A percentile compares a stretch with the other conserved stretches of the same genome.
These are phyloP conservation scores for Ptilodon capucinus DNA, from an alignment of 2,888 invertebrate species.

Conservation along the genomic window DNA sequence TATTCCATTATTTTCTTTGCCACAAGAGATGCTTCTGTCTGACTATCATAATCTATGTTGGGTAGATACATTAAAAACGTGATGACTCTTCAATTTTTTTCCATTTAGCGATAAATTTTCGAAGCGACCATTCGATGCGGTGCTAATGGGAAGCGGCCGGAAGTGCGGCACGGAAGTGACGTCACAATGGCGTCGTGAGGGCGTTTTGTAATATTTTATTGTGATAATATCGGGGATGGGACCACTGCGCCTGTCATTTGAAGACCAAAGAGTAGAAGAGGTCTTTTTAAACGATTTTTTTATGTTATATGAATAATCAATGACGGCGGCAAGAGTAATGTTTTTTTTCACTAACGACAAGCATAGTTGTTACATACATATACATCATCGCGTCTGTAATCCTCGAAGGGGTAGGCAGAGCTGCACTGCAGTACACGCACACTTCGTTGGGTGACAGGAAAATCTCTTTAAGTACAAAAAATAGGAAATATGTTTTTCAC, in stretches of 20 bases:
- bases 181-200: constrained; percentile 9
- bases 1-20: too few relatives aligned
- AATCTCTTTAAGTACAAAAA: too few relatives aligned
- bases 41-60: too few relatives aligned
- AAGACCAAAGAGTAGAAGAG: not conserved
- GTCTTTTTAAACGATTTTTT: not conserved
- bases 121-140: constrained; percentile 12
- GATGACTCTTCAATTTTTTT: not conserved
- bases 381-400: too few relatives aligned
- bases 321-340: not conserved
- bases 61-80: not conserved
- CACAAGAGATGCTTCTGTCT: too few relatives aligned
- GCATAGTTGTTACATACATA: too few relatives aligned
- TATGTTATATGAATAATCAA: not conserved
- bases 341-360: too few relatives aligned
- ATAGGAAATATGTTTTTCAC: too few relatives aligned
- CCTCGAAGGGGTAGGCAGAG: too few relatives aligned
- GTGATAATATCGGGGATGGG: constrained; percentile 2
- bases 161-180: constrained; percentile 14
- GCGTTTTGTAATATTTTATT: constrained; percentile 15
- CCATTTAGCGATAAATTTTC: constrained; percentile 1
- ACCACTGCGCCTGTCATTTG: not conserved
- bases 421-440: too few relatives aligned
- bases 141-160: constrained; percentile 14
- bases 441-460: too few relatives aligned